A percentile compares a stretch with the other conserved stretches of the same genome.
Conservation (phyloP, 2,888 invertebrate species). For the Xanthorhoe designata region DNA sequence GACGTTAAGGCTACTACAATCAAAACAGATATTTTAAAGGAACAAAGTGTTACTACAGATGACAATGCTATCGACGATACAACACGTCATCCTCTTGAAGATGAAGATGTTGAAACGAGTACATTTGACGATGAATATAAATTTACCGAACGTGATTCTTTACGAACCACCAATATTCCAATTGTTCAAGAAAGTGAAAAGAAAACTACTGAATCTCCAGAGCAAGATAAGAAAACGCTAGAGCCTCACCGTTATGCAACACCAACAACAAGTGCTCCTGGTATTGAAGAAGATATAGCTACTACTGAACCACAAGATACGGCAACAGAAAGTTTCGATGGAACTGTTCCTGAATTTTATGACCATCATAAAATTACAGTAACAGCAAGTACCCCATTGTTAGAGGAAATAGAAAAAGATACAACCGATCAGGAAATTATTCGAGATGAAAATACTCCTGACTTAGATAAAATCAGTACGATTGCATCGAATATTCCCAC, state of each 20-base stretch:
- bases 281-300: constrained; percentile 38
- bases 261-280: constrained; percentile 34
- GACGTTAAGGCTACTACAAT: constrained; percentile 14
- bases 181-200: constrained; percentile 28
- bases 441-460: constrained; percentile 23
- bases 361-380: constrained; percentile 29
- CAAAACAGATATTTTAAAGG: constrained; percentile 14
- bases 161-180: constrained; percentile 23
- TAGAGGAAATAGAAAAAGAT: constrained; percentile 50
- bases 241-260: constrained; percentile 25
- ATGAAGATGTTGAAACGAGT: constrained; percentile 33
- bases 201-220: constrained; percentile 26
- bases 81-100: constrained; percentile 20
- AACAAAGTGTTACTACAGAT: constrained; percentile 22
- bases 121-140: constrained; percentile 16
- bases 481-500: constrained; percentile 21
- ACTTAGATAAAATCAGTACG: constrained; percentile 23
- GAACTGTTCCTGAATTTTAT: constrained; percentile 21
- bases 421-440: constrained; percentile 33
- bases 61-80: constrained; percentile 14
- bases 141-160: constrained; percentile 15
- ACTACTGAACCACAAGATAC: constrained; percentile 38
- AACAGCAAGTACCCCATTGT: constrained; percentile 43
- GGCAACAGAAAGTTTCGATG: constrained; percentile 27
- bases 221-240: constrained; percentile 15